Percentiles rank a stretch among this genome's conserved stretches.
Conservation (phyloP, 2,888 invertebrate species). For the Protophormia terraenovae region DNA sequence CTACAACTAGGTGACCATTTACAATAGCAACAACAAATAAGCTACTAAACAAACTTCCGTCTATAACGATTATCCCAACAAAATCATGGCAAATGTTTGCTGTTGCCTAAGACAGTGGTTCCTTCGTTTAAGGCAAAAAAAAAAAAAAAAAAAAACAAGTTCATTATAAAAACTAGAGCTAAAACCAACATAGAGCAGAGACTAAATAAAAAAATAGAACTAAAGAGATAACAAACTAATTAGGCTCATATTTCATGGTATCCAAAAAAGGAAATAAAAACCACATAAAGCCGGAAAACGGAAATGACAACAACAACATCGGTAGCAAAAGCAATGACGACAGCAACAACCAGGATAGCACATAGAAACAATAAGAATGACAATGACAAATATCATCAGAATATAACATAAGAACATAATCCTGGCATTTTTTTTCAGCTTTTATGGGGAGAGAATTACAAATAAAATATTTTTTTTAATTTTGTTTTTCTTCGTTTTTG, state of each 20-base stretch:
- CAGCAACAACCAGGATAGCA: slow-evolving; percentile 30
- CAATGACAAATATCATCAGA: slow-evolving; percentile 66
- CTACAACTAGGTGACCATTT: slow-evolving; percentile 51
- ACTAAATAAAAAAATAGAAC: slow-evolving; percentile 33
- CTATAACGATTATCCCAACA: slow-evolving; percentile 58
- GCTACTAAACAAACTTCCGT: slow-evolving; percentile 65
- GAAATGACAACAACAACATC: slow-evolving; percentile 65
- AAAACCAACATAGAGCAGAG: slow-evolving; percentile 16
- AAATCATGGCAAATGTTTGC: slow-evolving; percentile 40
- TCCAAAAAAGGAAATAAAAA: slow-evolving; percentile 65
- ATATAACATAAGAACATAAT: slow-evolving; percentile 54
- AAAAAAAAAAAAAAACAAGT: slow-evolving; percentile 3
- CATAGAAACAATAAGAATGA: slow-evolving; percentile 59
- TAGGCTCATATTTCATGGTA: slow-evolving; percentile 67
- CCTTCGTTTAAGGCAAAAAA: not conserved
- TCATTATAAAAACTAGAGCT: not conserved
- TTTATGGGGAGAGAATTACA: not conserved
- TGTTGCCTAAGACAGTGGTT: slow-evolving; percentile 1
- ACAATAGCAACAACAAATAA: slow-evolving; percentile 30
- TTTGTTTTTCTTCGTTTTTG: not conserved
- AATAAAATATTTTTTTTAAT: not conserved
- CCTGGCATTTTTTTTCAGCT: not conserved
- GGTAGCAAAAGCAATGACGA: slow-evolving; percentile 31
- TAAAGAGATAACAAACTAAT: slow-evolving; percentile 64
- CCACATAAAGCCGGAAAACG: slow-evolving; percentile 64